Evolutionary conservation across 2,797 vertebrate genomes (phyloP).

Genomic region (Vipera ursinii): DNA sequence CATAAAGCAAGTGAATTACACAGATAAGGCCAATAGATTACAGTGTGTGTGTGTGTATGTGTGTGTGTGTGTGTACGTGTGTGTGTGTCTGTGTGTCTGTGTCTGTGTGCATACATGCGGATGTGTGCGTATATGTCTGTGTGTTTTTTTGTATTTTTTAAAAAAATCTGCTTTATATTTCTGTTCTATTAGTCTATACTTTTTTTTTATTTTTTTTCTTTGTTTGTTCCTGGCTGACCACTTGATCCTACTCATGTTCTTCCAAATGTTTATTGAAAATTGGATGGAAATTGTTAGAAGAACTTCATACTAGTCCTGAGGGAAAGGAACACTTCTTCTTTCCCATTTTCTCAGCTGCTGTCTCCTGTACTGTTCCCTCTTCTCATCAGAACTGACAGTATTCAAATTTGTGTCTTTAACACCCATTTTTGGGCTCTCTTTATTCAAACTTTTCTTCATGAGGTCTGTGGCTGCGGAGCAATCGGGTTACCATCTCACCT

Average conservation of each 20-base stretch:
- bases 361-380: background rate
- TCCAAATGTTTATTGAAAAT: background rate
- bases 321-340: background rate
- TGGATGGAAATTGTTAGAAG: background rate
- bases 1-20: too few relatives aligned
- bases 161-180: background rate
- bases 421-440: background rate
- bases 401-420: background rate
- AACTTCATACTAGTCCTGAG: background rate
- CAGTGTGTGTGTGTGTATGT: too few relatives aligned
- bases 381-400: background rate
- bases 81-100: too few relatives aligned
- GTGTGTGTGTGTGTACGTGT: background rate
- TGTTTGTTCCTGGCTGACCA: background rate
- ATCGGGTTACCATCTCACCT: background rate
- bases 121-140: too few relatives aligned
- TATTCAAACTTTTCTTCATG: background rate
- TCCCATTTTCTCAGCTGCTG: background rate
- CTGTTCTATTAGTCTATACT: background rate
- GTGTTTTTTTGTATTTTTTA: background rate
- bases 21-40: too few relatives aligned
- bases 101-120: accelerated
- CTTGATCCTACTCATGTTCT: background rate
- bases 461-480: background rate
- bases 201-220: background rate